Percentiles rank a stretch among this genome's conserved stretches.
These are phyloP conservation scores for Gymnobelideus leadbeateri DNA, from an alignment of 2,113 vertebrate genomes.

Conservation along the genomic window DNA sequence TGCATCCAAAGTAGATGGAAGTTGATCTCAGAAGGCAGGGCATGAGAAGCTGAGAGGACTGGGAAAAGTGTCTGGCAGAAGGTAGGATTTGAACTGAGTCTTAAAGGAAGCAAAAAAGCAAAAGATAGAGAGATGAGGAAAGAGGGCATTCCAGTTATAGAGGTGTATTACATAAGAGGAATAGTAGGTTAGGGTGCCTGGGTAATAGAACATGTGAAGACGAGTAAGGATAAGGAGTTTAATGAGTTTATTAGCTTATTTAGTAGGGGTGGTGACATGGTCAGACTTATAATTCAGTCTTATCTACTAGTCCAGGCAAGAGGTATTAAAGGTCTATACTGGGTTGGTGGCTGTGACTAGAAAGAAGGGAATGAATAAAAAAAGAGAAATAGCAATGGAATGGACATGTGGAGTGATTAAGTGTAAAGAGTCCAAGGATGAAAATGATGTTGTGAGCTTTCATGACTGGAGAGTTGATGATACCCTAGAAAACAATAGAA, in stretches of 20 bases:
- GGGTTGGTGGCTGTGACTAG: background rate
- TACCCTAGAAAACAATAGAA: background rate
- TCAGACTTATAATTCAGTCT: background rate
- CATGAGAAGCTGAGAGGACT: background rate
- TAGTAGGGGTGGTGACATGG: background rate
- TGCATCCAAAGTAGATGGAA: background rate
- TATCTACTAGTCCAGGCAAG: background rate
- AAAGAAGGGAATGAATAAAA: background rate
- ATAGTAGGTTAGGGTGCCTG: background rate
- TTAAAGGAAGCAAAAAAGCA: background rate
- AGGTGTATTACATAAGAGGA: background rate
- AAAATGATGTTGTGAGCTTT: too few species aligned
- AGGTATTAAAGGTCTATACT: background rate
- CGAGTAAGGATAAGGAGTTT: background rate
- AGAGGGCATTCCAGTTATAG: background rate
- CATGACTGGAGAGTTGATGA: background rate
- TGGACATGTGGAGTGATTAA: background rate
- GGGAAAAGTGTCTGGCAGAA: background rate
- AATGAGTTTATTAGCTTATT: background rate
- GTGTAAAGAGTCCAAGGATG: background rate
- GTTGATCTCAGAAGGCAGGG: background rate
- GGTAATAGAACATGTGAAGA: background rate
- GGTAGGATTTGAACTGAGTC: background rate
- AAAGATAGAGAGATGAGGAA: background rate
- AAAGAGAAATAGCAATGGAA: background rate